Evolutionary conservation across 2,797 vertebrate genomes (phyloP).

Genomic region (Vireo griseus): DNA sequence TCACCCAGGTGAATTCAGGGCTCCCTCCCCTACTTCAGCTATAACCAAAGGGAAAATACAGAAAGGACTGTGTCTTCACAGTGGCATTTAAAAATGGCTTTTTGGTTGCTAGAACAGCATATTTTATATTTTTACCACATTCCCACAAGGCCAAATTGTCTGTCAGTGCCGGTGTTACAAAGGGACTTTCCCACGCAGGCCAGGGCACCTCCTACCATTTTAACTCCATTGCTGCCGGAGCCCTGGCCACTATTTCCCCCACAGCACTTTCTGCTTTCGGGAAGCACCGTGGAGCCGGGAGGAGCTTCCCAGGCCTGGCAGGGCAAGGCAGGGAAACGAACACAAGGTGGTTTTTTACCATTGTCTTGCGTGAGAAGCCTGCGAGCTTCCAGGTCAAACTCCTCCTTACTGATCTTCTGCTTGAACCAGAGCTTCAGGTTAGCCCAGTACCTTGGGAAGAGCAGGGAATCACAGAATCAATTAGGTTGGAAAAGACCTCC

Average conservation of each 20-base stretch:
- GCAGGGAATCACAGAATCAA: not conserved
- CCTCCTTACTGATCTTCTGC: constrained; percentile 98
- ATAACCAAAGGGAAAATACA: fast-evolving
- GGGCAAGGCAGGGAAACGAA: not conserved
- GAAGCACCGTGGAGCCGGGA: not conserved
- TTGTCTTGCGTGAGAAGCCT: constrained; percentile 93
- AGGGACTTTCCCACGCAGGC: not conserved
- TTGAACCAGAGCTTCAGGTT: constrained; percentile 98
- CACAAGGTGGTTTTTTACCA: constrained; percentile 67
- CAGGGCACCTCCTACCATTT: not conserved
- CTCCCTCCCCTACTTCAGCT: not conserved
- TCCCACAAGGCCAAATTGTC: not conserved
- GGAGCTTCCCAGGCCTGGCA: not conserved
- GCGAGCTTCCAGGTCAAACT: constrained; percentile 94
- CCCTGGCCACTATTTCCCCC: not conserved
- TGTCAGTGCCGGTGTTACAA: fast-evolving
- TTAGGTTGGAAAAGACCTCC: not conserved
- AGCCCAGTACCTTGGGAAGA: constrained; percentile 90
- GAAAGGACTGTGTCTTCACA: fast-evolving
- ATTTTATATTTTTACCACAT: not conserved
- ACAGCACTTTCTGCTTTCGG: fast-evolving
- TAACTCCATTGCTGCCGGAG: fast-evolving
- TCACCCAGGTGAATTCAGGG: fast-evolving
- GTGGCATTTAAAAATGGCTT: fast-evolving
- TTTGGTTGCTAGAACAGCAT: fast-evolving